phyloP scores from a whole-genome alignment of 2,888 invertebrate genomes.

The Hydroisotoma schaefferi region DNA sequence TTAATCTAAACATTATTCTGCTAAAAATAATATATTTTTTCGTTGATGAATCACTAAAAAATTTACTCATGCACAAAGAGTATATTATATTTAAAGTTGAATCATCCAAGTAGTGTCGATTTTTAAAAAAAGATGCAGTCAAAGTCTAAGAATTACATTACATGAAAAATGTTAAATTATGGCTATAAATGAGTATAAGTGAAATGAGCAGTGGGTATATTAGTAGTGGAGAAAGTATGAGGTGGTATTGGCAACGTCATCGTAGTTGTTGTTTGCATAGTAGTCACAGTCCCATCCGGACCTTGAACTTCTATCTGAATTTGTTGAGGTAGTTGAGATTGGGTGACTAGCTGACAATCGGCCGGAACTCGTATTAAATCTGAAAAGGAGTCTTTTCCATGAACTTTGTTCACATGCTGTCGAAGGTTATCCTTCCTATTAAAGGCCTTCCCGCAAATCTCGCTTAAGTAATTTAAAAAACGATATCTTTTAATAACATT shows the following conservation, averaged over 20 bases:
- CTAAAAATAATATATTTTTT: too few species aligned
- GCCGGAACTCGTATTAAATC: constrained; percentile 10
- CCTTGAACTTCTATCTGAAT: constrained; percentile 5
- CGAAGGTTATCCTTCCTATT: constrained; percentile 32
- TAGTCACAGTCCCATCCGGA: background rate
- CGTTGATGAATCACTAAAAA: too few species aligned
- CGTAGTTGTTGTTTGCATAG: background rate
- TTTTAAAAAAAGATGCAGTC: too few species aligned
- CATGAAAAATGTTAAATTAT: background rate
- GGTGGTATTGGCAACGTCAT: constrained; percentile 2
- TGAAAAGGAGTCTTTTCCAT: constrained; percentile 21
- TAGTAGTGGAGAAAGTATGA: background rate
- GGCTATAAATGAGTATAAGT: constrained; percentile 15
- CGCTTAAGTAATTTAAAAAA: constrained; percentile 4
- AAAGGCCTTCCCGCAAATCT: constrained; percentile 28
- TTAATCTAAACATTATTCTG: too few species aligned
- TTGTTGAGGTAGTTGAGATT: background rate
- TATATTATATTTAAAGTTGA: too few species aligned
- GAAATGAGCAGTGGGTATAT: constrained; percentile 1
- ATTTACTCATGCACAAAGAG: too few species aligned
- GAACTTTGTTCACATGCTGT: constrained; percentile 29
- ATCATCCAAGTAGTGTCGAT: too few species aligned
- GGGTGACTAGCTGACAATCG: background rate
- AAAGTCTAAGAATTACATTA: too few species aligned
- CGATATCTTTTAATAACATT: background rate